A percentile compares a stretch with the other conserved stretches of the same genome.
Conservation (phyloP, 2,797 vertebrate genomes). For the Anguilla obscura region DNA sequence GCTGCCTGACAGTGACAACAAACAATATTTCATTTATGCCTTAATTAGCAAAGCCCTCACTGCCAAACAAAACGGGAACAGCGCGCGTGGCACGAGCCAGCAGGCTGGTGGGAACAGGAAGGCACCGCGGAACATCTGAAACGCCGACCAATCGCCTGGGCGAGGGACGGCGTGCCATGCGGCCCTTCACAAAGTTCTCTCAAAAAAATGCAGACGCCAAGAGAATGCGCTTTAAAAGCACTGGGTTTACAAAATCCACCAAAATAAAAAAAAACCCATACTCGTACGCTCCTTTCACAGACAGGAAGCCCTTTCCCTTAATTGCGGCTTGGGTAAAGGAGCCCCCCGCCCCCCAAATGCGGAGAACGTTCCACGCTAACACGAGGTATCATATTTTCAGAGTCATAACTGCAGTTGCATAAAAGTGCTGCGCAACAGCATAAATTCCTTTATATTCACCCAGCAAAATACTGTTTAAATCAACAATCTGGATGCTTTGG, state of each 20-base stretch:
- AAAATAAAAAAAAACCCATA: neutral
- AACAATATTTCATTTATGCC: neutral
- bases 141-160: neutral
- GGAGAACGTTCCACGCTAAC: neutral
- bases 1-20: neutral
- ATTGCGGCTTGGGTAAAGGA: neutral
- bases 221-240: neutral
- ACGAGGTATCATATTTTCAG: conserved; percentile 9
- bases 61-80: neutral
- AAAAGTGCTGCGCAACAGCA: neutral
- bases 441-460: neutral
- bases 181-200: neutral
- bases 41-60: neutral
- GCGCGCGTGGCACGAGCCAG: neutral
- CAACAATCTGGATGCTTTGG: conserved; percentile 1
- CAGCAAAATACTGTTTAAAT: neutral
- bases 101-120: neutral
- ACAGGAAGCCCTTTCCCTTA: conserved; percentile 7
- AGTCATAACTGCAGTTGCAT: neutral
- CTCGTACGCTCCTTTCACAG: neutral
- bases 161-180: neutral
- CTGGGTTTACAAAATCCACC: neutral
- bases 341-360: neutral
- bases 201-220: neutral
- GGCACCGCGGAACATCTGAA: neutral